A percentile compares a stretch with the other conserved stretches of the same genome.
phyloP scores from a whole-genome alignment of 2,888 invertebrate genomes.

The Synergus umbraculus region DNA sequence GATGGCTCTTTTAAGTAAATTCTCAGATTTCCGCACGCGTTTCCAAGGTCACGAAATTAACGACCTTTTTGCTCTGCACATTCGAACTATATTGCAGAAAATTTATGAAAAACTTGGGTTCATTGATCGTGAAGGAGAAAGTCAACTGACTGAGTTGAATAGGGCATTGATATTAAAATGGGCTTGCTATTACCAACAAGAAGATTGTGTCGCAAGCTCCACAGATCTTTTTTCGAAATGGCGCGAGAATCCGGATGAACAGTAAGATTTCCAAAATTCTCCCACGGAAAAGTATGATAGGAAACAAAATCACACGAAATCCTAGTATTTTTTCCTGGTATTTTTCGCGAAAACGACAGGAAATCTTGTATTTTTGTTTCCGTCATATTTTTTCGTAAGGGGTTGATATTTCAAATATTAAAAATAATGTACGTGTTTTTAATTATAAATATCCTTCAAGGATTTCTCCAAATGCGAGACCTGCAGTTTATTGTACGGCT shows the following conservation, averaged over 20 bases:
- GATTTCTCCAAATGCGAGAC: conserved; percentile 83
- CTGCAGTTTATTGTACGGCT: conserved; percentile 83
- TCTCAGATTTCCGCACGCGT: conserved; percentile 71
- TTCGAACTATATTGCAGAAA: conserved; percentile 76
- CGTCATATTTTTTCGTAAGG: too few species aligned
- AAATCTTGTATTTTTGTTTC: too few species aligned
- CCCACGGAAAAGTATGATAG: too few species aligned
- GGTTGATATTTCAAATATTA: too few species aligned
- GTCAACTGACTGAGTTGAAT: conserved; percentile 79
- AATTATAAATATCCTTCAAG: conserved; percentile 71
- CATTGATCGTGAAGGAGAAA: conserved; percentile 75
- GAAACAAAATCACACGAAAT: too few species aligned
- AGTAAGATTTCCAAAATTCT: too few species aligned
- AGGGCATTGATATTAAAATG: conserved; percentile 80
- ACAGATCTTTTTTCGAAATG: conserved; percentile 32
- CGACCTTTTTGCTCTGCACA: conserved; percentile 52
- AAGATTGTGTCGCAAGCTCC: conserved; percentile 79
- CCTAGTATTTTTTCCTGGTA: too few species aligned
- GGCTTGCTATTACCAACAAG: conserved; percentile 80
- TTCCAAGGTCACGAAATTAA: conserved; percentile 53
- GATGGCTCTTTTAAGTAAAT: conserved; percentile 81
- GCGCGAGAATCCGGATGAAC: neutral
- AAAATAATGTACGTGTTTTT: neutral
- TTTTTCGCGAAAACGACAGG: too few species aligned
- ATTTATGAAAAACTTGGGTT: conserved; percentile 79